phyloP scores from a whole-genome alignment of 1,140 invertebrate species.

The Drosophila malerkotliana region DNA sequence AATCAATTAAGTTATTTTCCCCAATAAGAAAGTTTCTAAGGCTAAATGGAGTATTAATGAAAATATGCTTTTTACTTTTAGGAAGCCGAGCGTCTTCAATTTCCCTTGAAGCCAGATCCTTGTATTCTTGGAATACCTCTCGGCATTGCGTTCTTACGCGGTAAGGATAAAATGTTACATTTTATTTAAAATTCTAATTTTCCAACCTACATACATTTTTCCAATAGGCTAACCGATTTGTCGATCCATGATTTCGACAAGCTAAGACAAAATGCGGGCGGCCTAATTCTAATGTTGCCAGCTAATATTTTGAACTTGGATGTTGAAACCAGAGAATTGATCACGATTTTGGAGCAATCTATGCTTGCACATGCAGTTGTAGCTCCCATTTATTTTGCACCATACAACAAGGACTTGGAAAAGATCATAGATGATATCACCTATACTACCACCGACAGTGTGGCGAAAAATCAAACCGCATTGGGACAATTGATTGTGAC shows the following conservation, averaged over 20 bases:
- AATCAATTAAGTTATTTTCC: no score
- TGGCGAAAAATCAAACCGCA: slow-evolving; percentile 85
- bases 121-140: slow-evolving; percentile 93
- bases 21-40: no score
- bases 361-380: slow-evolving; percentile 92
- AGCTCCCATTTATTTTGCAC: slow-evolving; percentile 95
- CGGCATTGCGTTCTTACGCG: slow-evolving; percentile 93
- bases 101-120: slow-evolving; percentile 94
- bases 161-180: slow-evolving; percentile 40
- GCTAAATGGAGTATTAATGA: neutral
- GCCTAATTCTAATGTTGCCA: slow-evolving; percentile 93
- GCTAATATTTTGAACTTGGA: slow-evolving; percentile 88
- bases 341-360: slow-evolving; percentile 92
- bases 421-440: slow-evolving; percentile 91
- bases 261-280: slow-evolving; percentile 92
- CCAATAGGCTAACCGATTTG: slow-evolving; percentile 89
- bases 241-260: slow-evolving; percentile 90
- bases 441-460: slow-evolving; percentile 83
- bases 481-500: slow-evolving; percentile 92
- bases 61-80: slow-evolving; percentile 73
- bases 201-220: neutral
- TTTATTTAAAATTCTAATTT: neutral
- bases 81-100: slow-evolving; percentile 90
- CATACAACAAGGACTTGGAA: slow-evolving; percentile 89
- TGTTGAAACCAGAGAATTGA: slow-evolving; percentile 90